Evolutionary conservation across 1,140 invertebrate species (phyloP).

Genomic region (Physella acuta): DNA sequence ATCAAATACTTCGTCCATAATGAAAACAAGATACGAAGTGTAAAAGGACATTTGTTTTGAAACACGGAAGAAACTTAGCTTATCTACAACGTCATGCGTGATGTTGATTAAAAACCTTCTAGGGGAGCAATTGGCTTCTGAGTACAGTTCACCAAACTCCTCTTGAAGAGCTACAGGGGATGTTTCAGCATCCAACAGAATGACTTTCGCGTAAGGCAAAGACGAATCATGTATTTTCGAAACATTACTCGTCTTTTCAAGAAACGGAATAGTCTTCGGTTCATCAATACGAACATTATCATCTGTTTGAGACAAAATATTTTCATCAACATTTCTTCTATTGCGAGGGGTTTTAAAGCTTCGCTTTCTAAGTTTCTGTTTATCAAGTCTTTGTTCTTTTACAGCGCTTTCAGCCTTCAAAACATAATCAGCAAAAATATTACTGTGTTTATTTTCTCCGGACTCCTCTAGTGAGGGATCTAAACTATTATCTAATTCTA

Average conservation of each 20-base stretch:
- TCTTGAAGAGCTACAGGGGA: constrained; percentile 7
- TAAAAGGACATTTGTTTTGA: neutral
- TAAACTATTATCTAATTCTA: neutral
- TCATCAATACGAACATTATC: neutral
- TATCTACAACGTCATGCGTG: constrained; percentile 26
- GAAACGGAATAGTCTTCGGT: neutral
- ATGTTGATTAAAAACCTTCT: constrained; percentile 34
- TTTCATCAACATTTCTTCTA: too few species aligned
- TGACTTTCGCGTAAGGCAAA: neutral
- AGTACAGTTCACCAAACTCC: constrained; percentile 23
- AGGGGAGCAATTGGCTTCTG: constrained; percentile 29
- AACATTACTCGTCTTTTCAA: too few species aligned
- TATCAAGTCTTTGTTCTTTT: neutral
- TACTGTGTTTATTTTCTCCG: too few species aligned
- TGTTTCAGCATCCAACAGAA: neutral
- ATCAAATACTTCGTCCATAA: constrained; percentile 6
- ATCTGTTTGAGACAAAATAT: too few species aligned
- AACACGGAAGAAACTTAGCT: neutral
- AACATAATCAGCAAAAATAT: too few species aligned
- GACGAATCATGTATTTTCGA: neutral
- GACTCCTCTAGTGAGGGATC: neutral
- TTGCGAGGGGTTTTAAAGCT: neutral
- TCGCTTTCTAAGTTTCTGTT: too few species aligned
- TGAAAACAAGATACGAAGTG: constrained; percentile 10
- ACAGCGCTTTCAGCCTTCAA: too few species aligned